These are phyloP conservation scores for Panthera tigris DNA, from an alignment of 2,113 vertebrate species.

Conservation along the genomic window DNA sequence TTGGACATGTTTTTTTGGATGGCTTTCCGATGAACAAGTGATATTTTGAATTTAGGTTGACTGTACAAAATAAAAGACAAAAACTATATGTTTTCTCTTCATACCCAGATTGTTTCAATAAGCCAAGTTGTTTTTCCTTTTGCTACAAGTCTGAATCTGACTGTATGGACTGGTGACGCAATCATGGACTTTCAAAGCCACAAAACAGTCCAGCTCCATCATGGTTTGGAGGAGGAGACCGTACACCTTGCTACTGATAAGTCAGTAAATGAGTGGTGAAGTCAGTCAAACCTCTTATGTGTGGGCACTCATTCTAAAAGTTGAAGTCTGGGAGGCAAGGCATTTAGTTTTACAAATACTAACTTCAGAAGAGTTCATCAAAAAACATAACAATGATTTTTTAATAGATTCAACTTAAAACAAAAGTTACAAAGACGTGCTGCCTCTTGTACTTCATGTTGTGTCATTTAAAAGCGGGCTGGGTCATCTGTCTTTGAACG, in stretches of 20 bases:
- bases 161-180: background rate
- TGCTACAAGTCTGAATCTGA: background rate
- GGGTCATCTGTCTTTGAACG: slow-evolving; percentile 88
- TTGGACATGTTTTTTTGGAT: background rate
- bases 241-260: background rate
- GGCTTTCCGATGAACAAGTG: background rate
- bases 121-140: background rate
- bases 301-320: background rate
- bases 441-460: slow-evolving; percentile 33
- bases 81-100: background rate
- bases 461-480: slow-evolving; percentile 75
- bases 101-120: background rate
- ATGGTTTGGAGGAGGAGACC: background rate
- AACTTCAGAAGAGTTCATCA: background rate
- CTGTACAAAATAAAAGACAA: background rate
- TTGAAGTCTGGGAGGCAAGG: slow-evolving; percentile 2
- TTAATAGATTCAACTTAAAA: slow-evolving; percentile 58
- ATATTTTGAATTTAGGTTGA: background rate
- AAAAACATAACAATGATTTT: slow-evolving; percentile 53
- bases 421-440: slow-evolving; percentile 36
- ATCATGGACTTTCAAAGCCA: background rate
- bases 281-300: background rate
- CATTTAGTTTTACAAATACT: slow-evolving; percentile 40
- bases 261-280: background rate
- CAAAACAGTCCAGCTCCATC: background rate